Percentiles rank a stretch among this genome's conserved stretches.
These are phyloP conservation scores for Semnornis frantzii DNA, from an alignment of 2,113 vertebrate genomes.

Conservation along the genomic window DNA sequence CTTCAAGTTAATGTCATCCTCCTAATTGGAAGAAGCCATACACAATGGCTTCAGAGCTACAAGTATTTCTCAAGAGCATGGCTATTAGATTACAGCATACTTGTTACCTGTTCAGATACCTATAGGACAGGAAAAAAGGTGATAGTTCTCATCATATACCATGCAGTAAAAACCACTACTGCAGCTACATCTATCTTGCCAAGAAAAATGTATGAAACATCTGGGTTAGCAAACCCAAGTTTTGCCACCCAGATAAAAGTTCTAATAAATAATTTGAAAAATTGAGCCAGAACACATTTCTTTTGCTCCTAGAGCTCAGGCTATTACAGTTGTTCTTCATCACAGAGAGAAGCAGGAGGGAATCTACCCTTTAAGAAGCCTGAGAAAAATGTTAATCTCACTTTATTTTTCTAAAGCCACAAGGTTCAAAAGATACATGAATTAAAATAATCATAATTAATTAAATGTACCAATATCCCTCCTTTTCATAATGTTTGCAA, in stretches of 20 bases:
- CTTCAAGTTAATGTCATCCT: conserved; percentile 49
- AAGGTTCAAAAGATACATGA: conserved; percentile 54
- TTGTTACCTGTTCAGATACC: background rate
- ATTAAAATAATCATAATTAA: conserved; percentile 61
- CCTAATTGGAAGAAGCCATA: conserved; percentile 50
- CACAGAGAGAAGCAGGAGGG: background rate
- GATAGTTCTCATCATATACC: background rate
- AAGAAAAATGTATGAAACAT: background rate
- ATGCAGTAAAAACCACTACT: background rate
- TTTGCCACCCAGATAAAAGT: background rate
- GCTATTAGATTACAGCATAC: conserved; percentile 19
- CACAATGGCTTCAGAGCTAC: conserved; percentile 49
- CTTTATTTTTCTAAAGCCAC: conserved; percentile 35
- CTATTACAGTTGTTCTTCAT: background rate
- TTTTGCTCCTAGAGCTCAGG: background rate
- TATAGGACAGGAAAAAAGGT: background rate
- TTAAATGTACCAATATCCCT: conserved; percentile 47
- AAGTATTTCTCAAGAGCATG: conserved; percentile 44
- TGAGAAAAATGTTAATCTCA: conserved; percentile 23
- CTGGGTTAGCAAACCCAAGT: background rate
- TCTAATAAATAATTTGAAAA: background rate
- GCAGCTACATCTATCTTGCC: background rate
- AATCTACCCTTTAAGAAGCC: background rate
- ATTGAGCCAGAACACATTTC: background rate
- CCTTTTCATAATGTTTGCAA: conserved; percentile 38